Conservation (phyloP, 1,140 invertebrate genomes). For the Schmidtea mediterranea region DNA sequence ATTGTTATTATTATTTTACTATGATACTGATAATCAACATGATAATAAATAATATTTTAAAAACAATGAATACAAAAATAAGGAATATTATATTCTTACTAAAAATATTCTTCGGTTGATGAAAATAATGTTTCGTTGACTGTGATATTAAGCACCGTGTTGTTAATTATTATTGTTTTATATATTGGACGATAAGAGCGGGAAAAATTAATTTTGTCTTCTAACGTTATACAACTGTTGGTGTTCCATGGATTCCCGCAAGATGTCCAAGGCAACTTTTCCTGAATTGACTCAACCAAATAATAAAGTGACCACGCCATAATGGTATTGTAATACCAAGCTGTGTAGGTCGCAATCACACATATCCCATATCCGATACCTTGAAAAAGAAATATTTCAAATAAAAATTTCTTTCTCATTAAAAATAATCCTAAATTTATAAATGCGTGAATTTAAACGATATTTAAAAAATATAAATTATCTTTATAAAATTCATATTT, state of each 20-base stretch:
- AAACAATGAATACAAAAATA: too few relatives aligned
- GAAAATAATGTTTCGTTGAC: slow-evolving; percentile 30
- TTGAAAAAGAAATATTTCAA: slow-evolving; percentile 23
- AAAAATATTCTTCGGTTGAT: slow-evolving; percentile 59
- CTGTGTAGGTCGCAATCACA: slow-evolving; percentile 78
- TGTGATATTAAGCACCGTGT: slow-evolving; percentile 26
- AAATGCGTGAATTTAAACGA: too few relatives aligned
- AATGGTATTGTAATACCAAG: slow-evolving; percentile 93
- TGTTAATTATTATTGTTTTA: neutral
- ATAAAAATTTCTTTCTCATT: neutral
- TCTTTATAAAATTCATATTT: too few relatives aligned
- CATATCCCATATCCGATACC: slow-evolving; percentile 84
- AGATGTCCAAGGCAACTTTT: slow-evolving; percentile 8
- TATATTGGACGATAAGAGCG: neutral
- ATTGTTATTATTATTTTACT: too few relatives aligned
- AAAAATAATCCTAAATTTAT: too few relatives aligned
- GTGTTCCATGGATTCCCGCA: slow-evolving; percentile 64
- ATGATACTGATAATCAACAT: too few relatives aligned
- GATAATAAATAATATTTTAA: too few relatives aligned
- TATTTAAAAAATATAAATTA: too few relatives aligned
- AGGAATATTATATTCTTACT: too few relatives aligned
- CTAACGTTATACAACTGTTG: neutral
- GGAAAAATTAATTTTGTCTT: too few relatives aligned
- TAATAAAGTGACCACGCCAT: slow-evolving; percentile 91
- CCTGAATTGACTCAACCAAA: slow-evolving; percentile 31